Base-by-base conservation (phyloP, 2,888 invertebrate species). In the Cetonia aurata region DNA sequence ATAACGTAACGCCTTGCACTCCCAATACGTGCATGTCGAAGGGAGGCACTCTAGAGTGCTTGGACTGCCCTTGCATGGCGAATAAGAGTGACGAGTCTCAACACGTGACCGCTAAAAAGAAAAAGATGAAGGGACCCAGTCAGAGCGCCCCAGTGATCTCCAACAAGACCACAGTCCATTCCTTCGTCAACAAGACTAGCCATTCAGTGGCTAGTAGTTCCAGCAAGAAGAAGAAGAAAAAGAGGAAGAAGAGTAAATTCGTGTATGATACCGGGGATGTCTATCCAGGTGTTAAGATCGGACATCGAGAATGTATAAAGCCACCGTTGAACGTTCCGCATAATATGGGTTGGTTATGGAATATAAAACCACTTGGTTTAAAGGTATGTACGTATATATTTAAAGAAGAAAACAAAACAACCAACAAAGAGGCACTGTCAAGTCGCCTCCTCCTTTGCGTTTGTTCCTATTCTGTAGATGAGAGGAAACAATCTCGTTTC, bases 341-440 rank as follows among this genome's bases (percentile, higher is more conserved):
- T 0, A 82, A 86, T 52, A 91, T 91, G 91, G 92, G 92, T 0
- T 92, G 92, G 92, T 79, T 90, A 33, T 92, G 92, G 92, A 89
- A 84, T 72, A 72, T 77, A 10, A 75, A 79, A 41, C 78, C 65
- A 42, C 25, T 46, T 15, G 70, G 56, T 12, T 37, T 72, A 44
- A 69, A 62, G 71, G 71, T 71, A 66, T 4, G 48, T 44, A 6
- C 44, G 1, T 1, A 3, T 6, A 6, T 44, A 44, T 13, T 10
- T 44, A 44, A 2, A 44, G 44, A 13, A 44, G 6, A 44, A 13
- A 44, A n/a, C n/a, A n/a, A 44, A 3, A 25, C 25, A 3, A 25
- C 4, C 25, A 1, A 25, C 4, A 3, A 25, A 4, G 25, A 25
- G n/a, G n/a, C n/a, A n/a, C n/a, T n/a, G n/a, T n/a, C n/a, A n/a